Percentiles rank a stretch among this genome's conserved stretches.
phyloP scores from a whole-genome alignment of 2,888 invertebrate genomes.

The Aphodius granarius region DNA sequence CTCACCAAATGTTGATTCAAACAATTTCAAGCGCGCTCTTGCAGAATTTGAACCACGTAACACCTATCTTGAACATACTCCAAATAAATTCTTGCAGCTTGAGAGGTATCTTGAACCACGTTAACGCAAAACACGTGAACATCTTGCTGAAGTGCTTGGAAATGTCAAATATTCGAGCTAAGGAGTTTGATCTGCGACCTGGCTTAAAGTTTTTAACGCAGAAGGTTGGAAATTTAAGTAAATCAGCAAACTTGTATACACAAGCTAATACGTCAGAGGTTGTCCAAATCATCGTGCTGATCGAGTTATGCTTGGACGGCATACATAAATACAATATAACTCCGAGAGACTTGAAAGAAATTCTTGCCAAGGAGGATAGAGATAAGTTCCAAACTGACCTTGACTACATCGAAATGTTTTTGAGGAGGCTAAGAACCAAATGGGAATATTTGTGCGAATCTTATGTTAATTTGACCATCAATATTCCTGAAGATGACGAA shows the following conservation, averaged over 20 bases:
- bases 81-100: slow-evolving; percentile 52
- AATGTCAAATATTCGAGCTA: slow-evolving; percentile 78
- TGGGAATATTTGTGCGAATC: slow-evolving; percentile 53
- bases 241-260: slow-evolving; percentile 88
- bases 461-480: slow-evolving; percentile 49
- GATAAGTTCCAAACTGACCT: slow-evolving; percentile 44
- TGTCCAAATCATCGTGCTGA: slow-evolving; percentile 81
- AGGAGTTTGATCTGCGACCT: slow-evolving; percentile 87
- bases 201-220: slow-evolving; percentile 93
- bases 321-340: slow-evolving; percentile 66
- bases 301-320: slow-evolving; percentile 80
- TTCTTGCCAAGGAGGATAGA: slow-evolving; percentile 55
- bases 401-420: slow-evolving; percentile 50
- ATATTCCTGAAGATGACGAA: slow-evolving; percentile 44
- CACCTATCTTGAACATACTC: slow-evolving; percentile 52
- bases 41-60: slow-evolving; percentile 59
- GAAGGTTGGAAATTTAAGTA: slow-evolving; percentile 84
- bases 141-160: slow-evolving; percentile 78
- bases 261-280: slow-evolving; percentile 93
- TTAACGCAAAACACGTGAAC: slow-evolving; percentile 66
- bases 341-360: slow-evolving; percentile 63
- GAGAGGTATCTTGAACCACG: slow-evolving; percentile 49
- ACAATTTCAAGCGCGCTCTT: slow-evolving; percentile 85
- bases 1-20: slow-evolving; percentile 91
- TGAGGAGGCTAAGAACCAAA: slow-evolving; percentile 48